phyloP scores from a whole-genome alignment of 2,113 vertebrate species.

The Terrapene triunguis region DNA sequence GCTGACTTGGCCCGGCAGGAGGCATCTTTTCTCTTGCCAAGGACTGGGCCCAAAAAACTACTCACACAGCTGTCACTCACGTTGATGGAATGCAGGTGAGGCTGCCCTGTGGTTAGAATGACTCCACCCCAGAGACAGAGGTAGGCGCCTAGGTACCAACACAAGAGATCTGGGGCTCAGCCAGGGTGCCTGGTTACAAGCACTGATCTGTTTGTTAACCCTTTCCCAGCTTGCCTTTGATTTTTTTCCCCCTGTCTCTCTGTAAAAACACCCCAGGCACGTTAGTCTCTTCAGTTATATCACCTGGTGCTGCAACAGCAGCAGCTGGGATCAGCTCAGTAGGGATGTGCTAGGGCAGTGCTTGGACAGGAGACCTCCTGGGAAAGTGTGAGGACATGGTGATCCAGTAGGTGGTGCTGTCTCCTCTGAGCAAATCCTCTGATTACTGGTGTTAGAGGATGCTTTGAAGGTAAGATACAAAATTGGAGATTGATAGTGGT shows the following conservation, averaged over 20 bases:
- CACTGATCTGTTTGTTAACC: conserved; percentile 57
- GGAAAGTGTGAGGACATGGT: fast-evolving
- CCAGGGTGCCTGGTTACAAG: conserved; percentile 76
- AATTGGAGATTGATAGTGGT: background rate
- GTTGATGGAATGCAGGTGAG: conserved; percentile 84
- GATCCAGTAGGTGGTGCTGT: background rate
- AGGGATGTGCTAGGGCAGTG: background rate
- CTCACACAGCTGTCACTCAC: conserved; percentile 83
- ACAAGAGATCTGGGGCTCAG: conserved; percentile 77
- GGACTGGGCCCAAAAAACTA: conserved; percentile 35
- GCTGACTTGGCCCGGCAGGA: conserved; percentile 66
- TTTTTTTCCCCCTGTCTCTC: background rate
- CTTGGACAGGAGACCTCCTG: background rate
- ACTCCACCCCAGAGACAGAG: conserved; percentile 78
- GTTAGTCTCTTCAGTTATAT: background rate
- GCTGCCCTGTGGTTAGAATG: conserved; percentile 82
- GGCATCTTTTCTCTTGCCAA: conserved; percentile 65
- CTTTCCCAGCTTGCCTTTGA: background rate
- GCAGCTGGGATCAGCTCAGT: background rate
- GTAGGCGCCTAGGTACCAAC: conserved; percentile 85
- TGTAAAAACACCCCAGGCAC: fast-evolving
- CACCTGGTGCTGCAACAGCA: fast-evolving
- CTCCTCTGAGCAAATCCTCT: background rate
- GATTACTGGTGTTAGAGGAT: background rate
- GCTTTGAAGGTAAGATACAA: background rate